phyloP scores from a whole-genome alignment of 2,797 vertebrate species.

The Mallotus villosus region DNA sequence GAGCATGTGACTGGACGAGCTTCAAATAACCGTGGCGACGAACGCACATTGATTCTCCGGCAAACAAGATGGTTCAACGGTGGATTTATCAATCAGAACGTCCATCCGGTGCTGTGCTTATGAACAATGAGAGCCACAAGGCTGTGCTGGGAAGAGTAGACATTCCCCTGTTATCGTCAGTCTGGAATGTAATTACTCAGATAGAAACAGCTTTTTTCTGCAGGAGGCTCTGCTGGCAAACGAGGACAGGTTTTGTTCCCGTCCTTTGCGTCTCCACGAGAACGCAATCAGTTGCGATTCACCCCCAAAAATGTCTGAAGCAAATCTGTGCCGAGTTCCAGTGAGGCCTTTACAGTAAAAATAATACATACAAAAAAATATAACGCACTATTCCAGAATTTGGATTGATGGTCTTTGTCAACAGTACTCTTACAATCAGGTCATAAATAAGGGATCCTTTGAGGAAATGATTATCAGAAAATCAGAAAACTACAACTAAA shows the following conservation, averaged over 20 bases:
- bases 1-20: background rate
- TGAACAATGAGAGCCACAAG: constrained; percentile 61
- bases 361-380: background rate
- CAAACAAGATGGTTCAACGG: background rate
- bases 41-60: background rate
- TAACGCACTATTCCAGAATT: background rate
- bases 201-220: constrained; percentile 51
- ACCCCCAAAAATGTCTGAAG: constrained; percentile 2
- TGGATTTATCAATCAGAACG: constrained; percentile 45
- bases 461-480: too few species aligned
- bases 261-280: constrained; percentile 28
- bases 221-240: constrained; percentile 46
- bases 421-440: background rate
- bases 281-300: constrained; percentile 26
- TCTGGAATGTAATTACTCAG: constrained; percentile 74
- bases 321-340: background rate
- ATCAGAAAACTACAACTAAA: too few species aligned
- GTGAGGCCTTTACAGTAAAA: background rate
- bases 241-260: constrained; percentile 52
- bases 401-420: background rate
- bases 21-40: background rate
- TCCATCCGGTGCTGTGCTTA: constrained; percentile 48
- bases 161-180: constrained; percentile 74
- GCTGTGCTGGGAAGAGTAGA: constrained; percentile 49
- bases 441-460: too few species aligned